Evolutionary conservation across 2,888 invertebrate genomes (phyloP).

Genomic region (Belgica antarctica): DNA sequence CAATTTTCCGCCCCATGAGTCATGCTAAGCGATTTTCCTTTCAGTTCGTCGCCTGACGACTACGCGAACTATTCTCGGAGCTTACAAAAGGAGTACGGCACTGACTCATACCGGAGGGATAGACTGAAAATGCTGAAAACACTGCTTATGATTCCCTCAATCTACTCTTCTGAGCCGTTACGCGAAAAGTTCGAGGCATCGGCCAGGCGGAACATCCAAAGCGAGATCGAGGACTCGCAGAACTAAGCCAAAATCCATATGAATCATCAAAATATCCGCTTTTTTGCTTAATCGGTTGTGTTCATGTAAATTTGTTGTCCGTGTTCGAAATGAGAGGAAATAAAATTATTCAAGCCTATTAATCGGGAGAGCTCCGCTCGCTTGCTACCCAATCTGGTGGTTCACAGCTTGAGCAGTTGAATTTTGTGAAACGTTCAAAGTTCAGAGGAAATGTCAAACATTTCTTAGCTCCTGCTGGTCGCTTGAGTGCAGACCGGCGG

Average conservation of each 20-base stretch:
- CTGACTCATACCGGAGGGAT: slow-evolving; percentile 11
- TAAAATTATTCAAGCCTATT: too few relatives aligned
- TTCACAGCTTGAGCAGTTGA: slow-evolving; percentile 1
- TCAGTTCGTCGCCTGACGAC: slow-evolving; percentile 12
- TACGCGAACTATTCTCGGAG: slow-evolving; percentile 8
- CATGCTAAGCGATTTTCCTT: not conserved
- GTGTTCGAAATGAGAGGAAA: not conserved
- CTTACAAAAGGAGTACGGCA: slow-evolving; percentile 19
- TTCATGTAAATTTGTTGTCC: not conserved
- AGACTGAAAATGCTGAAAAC: slow-evolving; percentile 42
- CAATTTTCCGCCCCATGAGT: slow-evolving; percentile 9
- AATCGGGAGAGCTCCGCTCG: too few relatives aligned
- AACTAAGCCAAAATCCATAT: slow-evolving; percentile 4
- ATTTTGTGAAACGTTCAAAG: slow-evolving; percentile 10
- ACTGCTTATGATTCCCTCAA: slow-evolving; percentile 37
- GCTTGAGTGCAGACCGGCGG: not conserved
- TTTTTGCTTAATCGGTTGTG: slow-evolving; percentile 17
- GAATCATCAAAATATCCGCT: not conserved
- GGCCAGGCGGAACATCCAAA: slow-evolving; percentile 30
- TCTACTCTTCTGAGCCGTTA: slow-evolving; percentile 2
- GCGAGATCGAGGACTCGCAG: slow-evolving; percentile 31
- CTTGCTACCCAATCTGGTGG: not conserved
- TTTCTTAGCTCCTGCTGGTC: slow-evolving; percentile 8
- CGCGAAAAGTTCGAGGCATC: slow-evolving; percentile 22
- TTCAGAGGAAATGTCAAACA: not conserved